phyloP scores from a whole-genome alignment of 2,888 invertebrate genomes.

The Leptogaster cylindrica region DNA sequence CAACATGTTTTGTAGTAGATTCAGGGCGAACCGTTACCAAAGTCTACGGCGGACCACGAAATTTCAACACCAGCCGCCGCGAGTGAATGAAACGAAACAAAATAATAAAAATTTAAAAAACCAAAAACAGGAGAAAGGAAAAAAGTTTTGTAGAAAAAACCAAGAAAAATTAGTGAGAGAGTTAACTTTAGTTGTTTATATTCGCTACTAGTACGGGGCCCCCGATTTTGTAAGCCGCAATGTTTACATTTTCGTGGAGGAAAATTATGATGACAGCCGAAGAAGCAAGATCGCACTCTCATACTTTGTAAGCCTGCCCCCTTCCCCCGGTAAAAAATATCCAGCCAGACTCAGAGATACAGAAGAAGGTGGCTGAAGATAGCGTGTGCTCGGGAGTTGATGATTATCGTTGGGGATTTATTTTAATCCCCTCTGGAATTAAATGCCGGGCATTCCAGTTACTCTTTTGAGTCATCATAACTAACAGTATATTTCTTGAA shows the following conservation, averaged over 20 bases:
- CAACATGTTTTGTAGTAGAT: slow-evolving; percentile 27
- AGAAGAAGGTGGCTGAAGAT: slow-evolving; percentile 31
- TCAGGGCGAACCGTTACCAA: neutral
- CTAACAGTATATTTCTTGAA: neutral
- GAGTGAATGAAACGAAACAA: too few species aligned
- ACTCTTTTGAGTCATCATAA: slow-evolving; percentile 28
- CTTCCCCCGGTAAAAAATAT: slow-evolving; percentile 4
- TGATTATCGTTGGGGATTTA: slow-evolving; percentile 34
- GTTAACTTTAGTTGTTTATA: slow-evolving; percentile 9
- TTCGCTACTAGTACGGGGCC: slow-evolving; percentile 15
- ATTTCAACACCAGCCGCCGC: neutral
- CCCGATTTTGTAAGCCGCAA: neutral
- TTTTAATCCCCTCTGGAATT: slow-evolving; percentile 31
- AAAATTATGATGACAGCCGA: slow-evolving; percentile 37
- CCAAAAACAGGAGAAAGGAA: too few species aligned
- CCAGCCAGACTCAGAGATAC: slow-evolving; percentile 9
- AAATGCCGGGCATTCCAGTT: slow-evolving; percentile 31
- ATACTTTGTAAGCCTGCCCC: neutral
- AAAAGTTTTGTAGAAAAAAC: too few species aligned
- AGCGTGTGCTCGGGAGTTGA: slow-evolving; percentile 8
- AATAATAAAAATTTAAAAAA: too few species aligned
- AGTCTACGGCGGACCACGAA: slow-evolving; percentile 13
- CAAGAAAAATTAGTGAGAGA: neutral
- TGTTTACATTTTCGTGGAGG: slow-evolving; percentile 35
- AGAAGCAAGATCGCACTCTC: slow-evolving; percentile 24